Evolutionary conservation across 1,140 invertebrate genomes (phyloP), one percentile per base, ranked within the genome.

Genomic region (Tribolium castaneum): DNA sequence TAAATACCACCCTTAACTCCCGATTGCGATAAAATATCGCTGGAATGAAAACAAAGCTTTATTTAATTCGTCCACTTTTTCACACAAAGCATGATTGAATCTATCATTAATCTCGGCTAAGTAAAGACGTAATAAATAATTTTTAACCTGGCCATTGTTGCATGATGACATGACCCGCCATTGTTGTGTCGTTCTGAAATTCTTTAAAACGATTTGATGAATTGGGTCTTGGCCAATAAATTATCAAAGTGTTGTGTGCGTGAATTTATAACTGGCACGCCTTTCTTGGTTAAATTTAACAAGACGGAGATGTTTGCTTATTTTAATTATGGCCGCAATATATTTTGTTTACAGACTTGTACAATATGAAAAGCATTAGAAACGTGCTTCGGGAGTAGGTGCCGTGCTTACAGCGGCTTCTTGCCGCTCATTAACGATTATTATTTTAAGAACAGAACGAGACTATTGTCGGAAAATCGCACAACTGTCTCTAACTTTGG

Each of bases 81-180:
- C 12, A 52, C 39, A 10, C 39, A 45, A n/a, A 9, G 9, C 39
- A 10, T n/a, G 39, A 45, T 45, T n/a, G 39, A 45, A 45, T 45
- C 39, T 9, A 12, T 35, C 59, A 66, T 66, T 66, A 66, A 66
- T 66, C 30, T 35, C 30, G 30, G 25, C 54, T n/a, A 25, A 35
- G 25, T 66, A 66, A 66, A 66, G 59, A 35, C 25, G 54, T 66
- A 66, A 66, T 66, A 66, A 66, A 66, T 66, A 66, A 66, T 66
- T 66, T 66, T 66, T 66, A 66, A 66, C 59, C 30, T 66, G n/a
- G n/a, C 59, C 34, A 66, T 66, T 66, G 59, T 66, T 35, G 14
- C 59, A n/a, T 66, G 25, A 66, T 66, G 59, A 66, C 59, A 35
- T 66, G 59, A 66, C 25, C 59, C 59, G 30, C 59, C 14, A 66